Percentiles rank a stretch among this genome's conserved stretches.
Evolutionary conservation across 1,140 invertebrate species (phyloP).

Genomic region (Archivesica marissinica): DNA sequence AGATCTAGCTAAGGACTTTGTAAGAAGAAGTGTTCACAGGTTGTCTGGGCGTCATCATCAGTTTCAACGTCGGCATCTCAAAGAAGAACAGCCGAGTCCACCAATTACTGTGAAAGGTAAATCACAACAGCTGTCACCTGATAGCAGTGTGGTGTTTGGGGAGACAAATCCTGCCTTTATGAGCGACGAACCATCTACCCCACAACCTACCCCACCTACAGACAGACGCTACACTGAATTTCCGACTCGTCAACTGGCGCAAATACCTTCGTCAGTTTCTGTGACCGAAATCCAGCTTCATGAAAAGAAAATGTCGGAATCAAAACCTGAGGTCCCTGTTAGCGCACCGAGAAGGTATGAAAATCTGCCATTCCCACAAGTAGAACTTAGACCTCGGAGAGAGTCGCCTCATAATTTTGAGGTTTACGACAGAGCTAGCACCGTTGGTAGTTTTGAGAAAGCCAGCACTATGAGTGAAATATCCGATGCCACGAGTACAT

Average conservation of each 20-base stretch:
- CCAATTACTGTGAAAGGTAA: slow-evolving; percentile 13
- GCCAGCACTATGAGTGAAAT: slow-evolving; percentile 59
- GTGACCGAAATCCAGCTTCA: slow-evolving; percentile 51
- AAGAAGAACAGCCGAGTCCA: slow-evolving; percentile 53
- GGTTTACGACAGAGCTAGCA: slow-evolving; percentile 46
- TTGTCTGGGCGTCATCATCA: slow-evolving; percentile 45
- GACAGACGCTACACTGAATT: slow-evolving; percentile 55
- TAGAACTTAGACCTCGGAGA: background rate
- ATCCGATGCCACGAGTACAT: slow-evolving; percentile 56
- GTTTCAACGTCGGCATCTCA: slow-evolving; percentile 42
- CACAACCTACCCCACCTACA: slow-evolving; percentile 45
- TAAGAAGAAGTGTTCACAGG: slow-evolving; percentile 42
- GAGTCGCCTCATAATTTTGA: slow-evolving; percentile 49
- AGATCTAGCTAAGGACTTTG: slow-evolving; percentile 52
- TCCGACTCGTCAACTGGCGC: slow-evolving; percentile 26
- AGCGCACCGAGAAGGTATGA: slow-evolving; percentile 18
- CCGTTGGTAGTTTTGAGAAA: slow-evolving; percentile 53
- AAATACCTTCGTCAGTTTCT: slow-evolving; percentile 29
- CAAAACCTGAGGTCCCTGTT: background rate
- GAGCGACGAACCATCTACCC: slow-evolving; percentile 44
- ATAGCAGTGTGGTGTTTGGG: slow-evolving; percentile 61
- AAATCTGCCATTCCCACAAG: slow-evolving; percentile 39
- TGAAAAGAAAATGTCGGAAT: slow-evolving; percentile 25
- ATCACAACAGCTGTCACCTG: slow-evolving; percentile 52
- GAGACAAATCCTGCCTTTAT: slow-evolving; percentile 44